Percentiles rank a stretch among this genome's conserved stretches.
phyloP scores from a whole-genome alignment of 2,888 invertebrate species.

The Xylota segnis region DNA sequence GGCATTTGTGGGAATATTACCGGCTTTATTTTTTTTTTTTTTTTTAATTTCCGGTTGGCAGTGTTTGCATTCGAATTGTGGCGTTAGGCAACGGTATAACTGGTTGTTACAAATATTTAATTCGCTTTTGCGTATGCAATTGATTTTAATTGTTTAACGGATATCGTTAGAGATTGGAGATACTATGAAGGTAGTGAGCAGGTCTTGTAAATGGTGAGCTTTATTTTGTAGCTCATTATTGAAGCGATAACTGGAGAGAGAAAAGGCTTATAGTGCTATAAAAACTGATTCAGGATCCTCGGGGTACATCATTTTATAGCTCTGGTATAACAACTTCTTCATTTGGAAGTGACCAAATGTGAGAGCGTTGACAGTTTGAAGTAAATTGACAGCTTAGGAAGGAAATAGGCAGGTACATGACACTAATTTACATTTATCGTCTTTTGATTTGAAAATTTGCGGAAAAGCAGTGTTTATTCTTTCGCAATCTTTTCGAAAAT shows the following conservation, averaged over 20 bases:
- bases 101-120: conserved; percentile 56
- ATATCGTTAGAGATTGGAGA: conserved; percentile 14
- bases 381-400: too few relatives aligned
- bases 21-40: conserved; percentile 60
- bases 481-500: too few relatives aligned
- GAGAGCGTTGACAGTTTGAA: too few relatives aligned
- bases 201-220: neutral
- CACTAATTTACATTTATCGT: too few relatives aligned
- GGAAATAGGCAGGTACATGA: too few relatives aligned
- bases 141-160: conserved; percentile 71
- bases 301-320: neutral
- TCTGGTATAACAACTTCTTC: neutral
- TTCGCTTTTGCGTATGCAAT: conserved; percentile 53
- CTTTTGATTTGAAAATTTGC: too few relatives aligned
- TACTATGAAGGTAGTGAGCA: conserved; percentile 23
- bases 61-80: conserved; percentile 41
- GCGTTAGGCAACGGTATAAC: conserved; percentile 38
- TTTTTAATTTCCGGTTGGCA: conserved; percentile 68
- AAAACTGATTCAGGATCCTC: neutral
- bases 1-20: conserved; percentile 62
- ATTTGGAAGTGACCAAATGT: too few relatives aligned
- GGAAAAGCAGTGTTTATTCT: too few relatives aligned
- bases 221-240: neutral
- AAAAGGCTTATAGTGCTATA: neutral
- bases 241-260: too few relatives aligned